Evolutionary conservation across 2,113 vertebrate species (phyloP), one percentile per base, ranked within the genome.

Genomic region (Furnarius figulus): DNA sequence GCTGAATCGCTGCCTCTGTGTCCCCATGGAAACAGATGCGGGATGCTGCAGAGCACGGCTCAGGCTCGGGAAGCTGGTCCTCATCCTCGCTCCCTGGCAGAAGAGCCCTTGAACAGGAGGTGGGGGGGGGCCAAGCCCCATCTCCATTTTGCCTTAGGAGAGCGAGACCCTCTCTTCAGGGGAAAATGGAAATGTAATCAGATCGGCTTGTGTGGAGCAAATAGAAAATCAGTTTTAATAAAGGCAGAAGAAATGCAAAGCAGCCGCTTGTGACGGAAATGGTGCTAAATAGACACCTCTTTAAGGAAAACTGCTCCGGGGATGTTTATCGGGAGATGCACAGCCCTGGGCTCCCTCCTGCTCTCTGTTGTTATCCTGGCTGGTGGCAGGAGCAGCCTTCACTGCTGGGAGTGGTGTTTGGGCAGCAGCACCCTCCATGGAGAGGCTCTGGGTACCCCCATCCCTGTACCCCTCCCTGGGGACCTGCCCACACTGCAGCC

Each of bases 211-310:
- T 98, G 97, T 93, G 96, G 97, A 94, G 97, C 98, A 98, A 98
- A 98, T 98, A 98, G 97, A 97, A 98, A 98, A 98, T 98, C 98
- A 98, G 97, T 98, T 98, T 98, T 98, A 98, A 98, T 98, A 98
- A 98, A 98, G 98, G 97, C 97, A 95, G 97, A 79, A 98, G 97
- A 97, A 98, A 98, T 98, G 98, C 98, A 98, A 98, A 98, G 96
- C 98, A 98, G 98, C 94, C 50, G 96, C 97, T 97, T 97, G 97
- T 97, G 98, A 97, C 98, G 97, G 98, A 97, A 98, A 97, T 95
- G 62, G 98, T 96, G 97, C 95, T 97, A 95, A 97, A 96, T 91
- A 97, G 98, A 91, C 95, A 47, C 91, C 91, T 97, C 97, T 97
- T 97, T 76, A 93, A 96, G 97, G 96, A 40, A 47, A 93, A 87